Base-by-base conservation (phyloP, 2,797 vertebrate genomes). In the Basileuterus tristriatus region DNA sequence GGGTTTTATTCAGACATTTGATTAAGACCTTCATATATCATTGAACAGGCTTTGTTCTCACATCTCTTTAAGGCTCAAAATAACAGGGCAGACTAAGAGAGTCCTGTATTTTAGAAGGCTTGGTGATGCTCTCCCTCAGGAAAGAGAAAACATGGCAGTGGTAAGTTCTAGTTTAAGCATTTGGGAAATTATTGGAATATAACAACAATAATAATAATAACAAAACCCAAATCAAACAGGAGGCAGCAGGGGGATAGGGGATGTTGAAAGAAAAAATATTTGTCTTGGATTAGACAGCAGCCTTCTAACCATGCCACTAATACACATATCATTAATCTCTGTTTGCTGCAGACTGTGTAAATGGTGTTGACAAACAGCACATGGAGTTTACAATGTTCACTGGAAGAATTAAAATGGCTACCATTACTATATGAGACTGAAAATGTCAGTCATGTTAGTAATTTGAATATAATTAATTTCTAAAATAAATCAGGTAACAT, bases 11-110 rank as follows among this genome's bases (percentile, higher is more conserved):
- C 65, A 81, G 79, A 62, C n/a, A 78, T 86, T 81, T 91, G 72
- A 91, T 90, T 95, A 95, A 91, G 85, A 83, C 65, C 83, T 88
- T 83, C 68, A 85, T 77, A 15, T 74, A 81, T 92, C 71, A 77
- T 27, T 85, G 84, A 93, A 74, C 12, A 80, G 68, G 46, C 46
- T 94, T 89, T 85, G 37, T 89, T 83, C 64, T 87, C n/a, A 9
- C 46, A 55, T 59, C 26, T 85, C 24, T 41, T 65, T n/a, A 74
- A 70, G 41, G 59, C 34, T 77, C 5, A 2, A 65, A 90, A 49
- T 83, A 90, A 83, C 6, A 87, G 60, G 37, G 44, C 41, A 93
- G 71, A 56, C 29, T 67, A 85, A 36, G 37, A 67, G 14, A 85
- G 24, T 50, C 29, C 72, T 20, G 4, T 87, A 60, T 43, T 85